Base-by-base conservation (phyloP, 1,140 invertebrate species). In the Drosophila ficusphila region DNA sequence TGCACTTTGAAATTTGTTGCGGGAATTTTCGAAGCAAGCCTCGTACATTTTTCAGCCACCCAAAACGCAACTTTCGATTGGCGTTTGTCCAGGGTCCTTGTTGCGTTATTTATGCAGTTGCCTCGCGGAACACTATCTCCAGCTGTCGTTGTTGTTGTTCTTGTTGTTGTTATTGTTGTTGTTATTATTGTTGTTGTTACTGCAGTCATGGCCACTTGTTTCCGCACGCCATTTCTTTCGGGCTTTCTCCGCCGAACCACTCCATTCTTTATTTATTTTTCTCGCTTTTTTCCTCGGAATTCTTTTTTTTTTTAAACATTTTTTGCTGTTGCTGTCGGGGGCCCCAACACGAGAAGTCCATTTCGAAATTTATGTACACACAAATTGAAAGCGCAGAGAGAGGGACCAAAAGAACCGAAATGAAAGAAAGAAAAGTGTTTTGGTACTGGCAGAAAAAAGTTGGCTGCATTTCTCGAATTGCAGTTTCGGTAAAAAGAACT, bases 321-420 rank as follows among this genome's bases (percentile, higher is more conserved):
- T 39, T 36, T 71, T 27, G 38, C 49, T 64, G 41, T 11, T 74
- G 21, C 46, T 68, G 76, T 75, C 61, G 58, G 67, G 46, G 51
- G 39, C 51, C 54, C 53, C 60, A 88, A 86, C 81, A 86, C 73
- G 81, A 86, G 76, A 86, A 86, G 81, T 86, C 82, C 82, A 86
- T 86, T 86, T 75, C 77, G 77, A 82, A 88, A 88, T 86, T 86
- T 86, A 86, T 86, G 77, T 86, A 82, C 82, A 86, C 82, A 86
- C 83, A 86, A 86, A 88, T 88, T 86, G 82, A 82, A 86, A 88
- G 64, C 69, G 69, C 64, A 34, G 57, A 39, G 57, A 39, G 29
- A 58, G 56, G 44, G 52, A 34, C 36, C 29, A 53, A n/a, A n/a
- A 42, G 44, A 33, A 34, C 58, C 46, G 11, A 34, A 47, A 46